Evolutionary conservation across 2,113 vertebrate genomes (phyloP).

Genomic region (Sphyrna mokarran): DNA sequence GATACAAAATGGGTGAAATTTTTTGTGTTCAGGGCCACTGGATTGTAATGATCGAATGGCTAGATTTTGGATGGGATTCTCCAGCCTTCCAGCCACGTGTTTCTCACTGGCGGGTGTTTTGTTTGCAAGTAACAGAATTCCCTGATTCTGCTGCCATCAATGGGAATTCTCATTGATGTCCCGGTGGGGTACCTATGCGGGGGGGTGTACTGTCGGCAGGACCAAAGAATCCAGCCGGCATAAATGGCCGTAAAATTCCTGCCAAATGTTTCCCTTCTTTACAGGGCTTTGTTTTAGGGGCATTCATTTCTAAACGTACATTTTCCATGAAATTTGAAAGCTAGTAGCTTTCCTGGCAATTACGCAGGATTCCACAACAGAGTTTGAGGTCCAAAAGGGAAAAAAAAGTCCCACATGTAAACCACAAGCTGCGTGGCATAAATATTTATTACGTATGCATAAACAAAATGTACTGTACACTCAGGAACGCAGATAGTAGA

Average conservation of each 20-base stretch:
- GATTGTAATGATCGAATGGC: background rate
- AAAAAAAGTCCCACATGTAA: background rate
- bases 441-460: slow-evolving; percentile 21
- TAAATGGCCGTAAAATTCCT: too few species aligned
- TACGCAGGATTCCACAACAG: background rate
- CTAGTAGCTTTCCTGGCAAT: background rate
- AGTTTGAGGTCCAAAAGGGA: background rate
- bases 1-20: background rate
- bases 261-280: too few species aligned
- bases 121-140: too few species aligned
- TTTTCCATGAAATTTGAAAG: background rate
- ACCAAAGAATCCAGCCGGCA: too few species aligned
- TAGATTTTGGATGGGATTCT: background rate
- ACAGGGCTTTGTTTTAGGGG: too few species aligned
- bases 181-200: too few species aligned
- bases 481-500: slow-evolving; percentile 6
- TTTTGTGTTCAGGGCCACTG: background rate
- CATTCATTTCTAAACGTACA: background rate
- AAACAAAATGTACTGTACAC: slow-evolving; percentile 23
- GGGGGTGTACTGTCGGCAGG: too few species aligned
- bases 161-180: too few species aligned
- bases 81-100: too few species aligned
- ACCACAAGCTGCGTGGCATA: background rate
- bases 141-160: too few species aligned
- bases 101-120: too few species aligned